Evolutionary conservation across 1,140 invertebrate species (phyloP).

Genomic region (Rhyzopertha dominica): DNA sequence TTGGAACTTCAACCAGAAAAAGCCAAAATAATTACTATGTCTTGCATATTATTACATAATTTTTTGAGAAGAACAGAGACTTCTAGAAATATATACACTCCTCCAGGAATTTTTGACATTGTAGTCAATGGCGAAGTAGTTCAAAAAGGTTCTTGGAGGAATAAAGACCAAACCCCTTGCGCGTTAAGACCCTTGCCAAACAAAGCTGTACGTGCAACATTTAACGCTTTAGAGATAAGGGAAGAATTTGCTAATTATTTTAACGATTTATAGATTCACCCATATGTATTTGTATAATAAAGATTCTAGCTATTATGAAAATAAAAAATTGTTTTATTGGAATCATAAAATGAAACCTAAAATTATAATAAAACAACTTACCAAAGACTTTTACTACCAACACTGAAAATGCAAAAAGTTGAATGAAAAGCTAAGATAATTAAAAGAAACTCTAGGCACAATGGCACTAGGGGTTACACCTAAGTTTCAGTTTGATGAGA

Average conservation of each 20-base stretch:
- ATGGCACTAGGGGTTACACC: too few species aligned
- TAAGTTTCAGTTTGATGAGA: too few species aligned
- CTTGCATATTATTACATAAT: conserved; percentile 22
- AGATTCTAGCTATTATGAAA: too few species aligned
- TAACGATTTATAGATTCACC: background rate
- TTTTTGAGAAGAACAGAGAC: background rate
- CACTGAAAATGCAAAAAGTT: too few species aligned
- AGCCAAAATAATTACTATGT: conserved; percentile 25
- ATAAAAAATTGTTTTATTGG: too few species aligned
- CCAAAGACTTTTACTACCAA: too few species aligned
- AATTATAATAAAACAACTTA: too few species aligned
- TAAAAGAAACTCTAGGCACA: too few species aligned
- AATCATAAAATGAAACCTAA: too few species aligned
- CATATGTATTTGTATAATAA: background rate
- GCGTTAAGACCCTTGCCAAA: background rate
- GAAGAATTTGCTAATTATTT: background rate
- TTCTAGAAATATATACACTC: conserved; percentile 2
- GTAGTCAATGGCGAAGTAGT: background rate
- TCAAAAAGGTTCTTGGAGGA: conserved; percentile 2
- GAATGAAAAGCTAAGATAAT: too few species aligned
- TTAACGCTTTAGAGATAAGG: too few species aligned
- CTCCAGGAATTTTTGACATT: conserved; percentile 4
- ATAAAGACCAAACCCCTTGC: background rate
- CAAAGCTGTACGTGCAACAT: background rate
- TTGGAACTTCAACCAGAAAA: conserved; percentile 33